Percentiles rank a stretch among this genome's conserved stretches.
Conservation (phyloP, 2,797 vertebrate species). For the Alfaro cultratus region DNA sequence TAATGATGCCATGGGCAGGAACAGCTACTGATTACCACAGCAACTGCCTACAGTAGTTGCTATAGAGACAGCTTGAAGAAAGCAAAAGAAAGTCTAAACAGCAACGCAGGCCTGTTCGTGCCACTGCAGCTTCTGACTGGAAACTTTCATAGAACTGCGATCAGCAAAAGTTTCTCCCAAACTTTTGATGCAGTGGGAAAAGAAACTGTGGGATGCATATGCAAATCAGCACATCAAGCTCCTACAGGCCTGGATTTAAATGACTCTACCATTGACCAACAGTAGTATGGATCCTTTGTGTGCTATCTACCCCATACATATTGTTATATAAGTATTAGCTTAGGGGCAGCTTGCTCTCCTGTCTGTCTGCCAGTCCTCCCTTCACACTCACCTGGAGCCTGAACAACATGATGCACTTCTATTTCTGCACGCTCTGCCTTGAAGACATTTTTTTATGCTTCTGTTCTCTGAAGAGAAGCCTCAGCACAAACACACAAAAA, state of each 20-base stretch:
- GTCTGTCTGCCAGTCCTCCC: slow-evolving; percentile 64
- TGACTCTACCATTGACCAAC: slow-evolving; percentile 73
- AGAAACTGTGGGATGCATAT: slow-evolving; percentile 68
- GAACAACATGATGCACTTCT: slow-evolving; percentile 67
- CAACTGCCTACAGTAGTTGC: slow-evolving; percentile 79
- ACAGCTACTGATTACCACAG: slow-evolving; percentile 68
- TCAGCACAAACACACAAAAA: slow-evolving; percentile 58
- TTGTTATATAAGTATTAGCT: slow-evolving; percentile 79
- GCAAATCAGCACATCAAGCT: slow-evolving; percentile 73
- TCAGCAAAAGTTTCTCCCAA: slow-evolving; percentile 72
- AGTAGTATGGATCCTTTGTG: slow-evolving; percentile 75
- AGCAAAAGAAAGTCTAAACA: slow-evolving; percentile 69
- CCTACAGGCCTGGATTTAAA: slow-evolving; percentile 71
- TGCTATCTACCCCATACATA: slow-evolving; percentile 72
- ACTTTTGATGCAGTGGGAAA: slow-evolving; percentile 66
- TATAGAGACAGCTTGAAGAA: slow-evolving; percentile 79
- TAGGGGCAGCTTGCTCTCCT: slow-evolving; percentile 69
- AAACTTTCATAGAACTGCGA: slow-evolving; percentile 74
- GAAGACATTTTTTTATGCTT: slow-evolving; percentile 66
- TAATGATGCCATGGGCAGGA: slow-evolving; percentile 73
- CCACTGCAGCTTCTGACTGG: slow-evolving; percentile 41
- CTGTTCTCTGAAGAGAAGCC: slow-evolving; percentile 55
- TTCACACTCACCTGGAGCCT: slow-evolving; percentile 62
- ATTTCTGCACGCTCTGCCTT: slow-evolving; percentile 64
- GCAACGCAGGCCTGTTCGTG: slow-evolving; percentile 49